These are phyloP conservation scores for Eudyptes chrysolophus DNA, from an alignment of 2,113 vertebrate species.

Conservation along the genomic window DNA sequence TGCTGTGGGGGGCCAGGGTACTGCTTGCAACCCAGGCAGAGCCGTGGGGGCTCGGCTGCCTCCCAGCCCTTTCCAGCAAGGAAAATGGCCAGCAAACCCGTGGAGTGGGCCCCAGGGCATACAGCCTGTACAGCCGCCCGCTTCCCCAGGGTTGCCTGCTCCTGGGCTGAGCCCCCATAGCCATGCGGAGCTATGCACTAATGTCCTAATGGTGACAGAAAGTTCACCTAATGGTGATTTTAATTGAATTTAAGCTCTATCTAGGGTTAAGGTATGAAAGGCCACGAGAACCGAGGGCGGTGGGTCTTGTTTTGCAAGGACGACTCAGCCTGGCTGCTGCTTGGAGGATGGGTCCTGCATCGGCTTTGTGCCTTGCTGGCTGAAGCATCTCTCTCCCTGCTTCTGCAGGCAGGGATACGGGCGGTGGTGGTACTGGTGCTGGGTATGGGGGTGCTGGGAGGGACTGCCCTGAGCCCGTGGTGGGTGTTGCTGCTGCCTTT, in stretches of 20 bases:
- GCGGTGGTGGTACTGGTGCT: not conserved
- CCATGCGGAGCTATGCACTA: accelerated
- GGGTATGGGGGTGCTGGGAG: not conserved
- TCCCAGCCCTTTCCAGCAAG: not conserved
- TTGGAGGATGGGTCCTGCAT: not conserved
- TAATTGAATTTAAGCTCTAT: accelerated
- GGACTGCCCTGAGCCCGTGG: not conserved
- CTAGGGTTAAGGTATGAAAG: not conserved
- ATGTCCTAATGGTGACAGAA: not conserved
- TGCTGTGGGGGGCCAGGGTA: accelerated
- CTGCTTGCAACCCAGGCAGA: not conserved
- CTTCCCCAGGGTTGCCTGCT: accelerated
- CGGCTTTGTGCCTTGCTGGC: not conserved
- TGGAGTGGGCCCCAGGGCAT: accelerated
- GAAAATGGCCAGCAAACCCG: not conserved
- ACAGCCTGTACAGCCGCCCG: accelerated
- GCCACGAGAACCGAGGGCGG: accelerated
- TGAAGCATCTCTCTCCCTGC: not conserved
- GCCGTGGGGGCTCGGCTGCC: accelerated
- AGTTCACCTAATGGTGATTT: not conserved
- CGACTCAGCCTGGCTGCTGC: not conserved
- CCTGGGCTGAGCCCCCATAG: not conserved
- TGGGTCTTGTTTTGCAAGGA: not conserved
- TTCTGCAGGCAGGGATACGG: not conserved
- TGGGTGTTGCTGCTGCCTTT: not conserved